Evolutionary conservation across 2,797 vertebrate species (phyloP), one percentile per base, ranked within the genome.

Genomic region (Microchirus variegatus): DNA sequence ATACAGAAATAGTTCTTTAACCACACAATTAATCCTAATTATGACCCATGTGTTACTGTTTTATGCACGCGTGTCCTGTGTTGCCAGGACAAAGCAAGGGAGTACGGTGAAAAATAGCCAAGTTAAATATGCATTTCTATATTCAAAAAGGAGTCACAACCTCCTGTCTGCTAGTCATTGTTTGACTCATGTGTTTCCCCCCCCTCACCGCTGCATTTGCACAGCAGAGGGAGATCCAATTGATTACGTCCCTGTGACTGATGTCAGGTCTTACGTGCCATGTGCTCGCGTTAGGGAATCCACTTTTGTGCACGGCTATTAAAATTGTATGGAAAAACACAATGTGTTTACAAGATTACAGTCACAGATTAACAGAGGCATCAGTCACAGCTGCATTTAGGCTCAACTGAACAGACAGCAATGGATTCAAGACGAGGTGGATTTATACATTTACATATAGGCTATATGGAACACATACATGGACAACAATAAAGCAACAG

Each of bases 181-280:
- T 63, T 61, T 19, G 12, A 44, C 56, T 48, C 35, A 41, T 49
- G 38, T 50, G 47, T 22, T n/a, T n/a, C n/a, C n/a, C n/a, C n/a
- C n/a, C n/a, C n/a, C n/a, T n/a, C 31, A 64, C 31, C 40, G 7
- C 36, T 63, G 72, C 63, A 26, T 57, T 62, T 65, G 70, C 63
- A 62, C 62, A 66, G 54, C 49, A 62, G 55, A 67, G 62, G 52
- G 47, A 42, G 60, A 73, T 59, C 58, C 46, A 46, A 81, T 80
- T 61, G 75, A 77, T 77, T 41, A 15, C 18, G 44, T 54, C 57
- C 48, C 53, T 48, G 54, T 53, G 26, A 48, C 44, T 62, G 62
- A 37, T 61, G 67, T 66, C 59, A 52, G 60, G 40, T 66, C 16
- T 48, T 36, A 26, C 19, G 40, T 69, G 63, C 41, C 42, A 47